These are phyloP conservation scores for Colletes latitarsis DNA, from an alignment of 1,140 invertebrate genomes.

Conservation along the genomic window DNA sequence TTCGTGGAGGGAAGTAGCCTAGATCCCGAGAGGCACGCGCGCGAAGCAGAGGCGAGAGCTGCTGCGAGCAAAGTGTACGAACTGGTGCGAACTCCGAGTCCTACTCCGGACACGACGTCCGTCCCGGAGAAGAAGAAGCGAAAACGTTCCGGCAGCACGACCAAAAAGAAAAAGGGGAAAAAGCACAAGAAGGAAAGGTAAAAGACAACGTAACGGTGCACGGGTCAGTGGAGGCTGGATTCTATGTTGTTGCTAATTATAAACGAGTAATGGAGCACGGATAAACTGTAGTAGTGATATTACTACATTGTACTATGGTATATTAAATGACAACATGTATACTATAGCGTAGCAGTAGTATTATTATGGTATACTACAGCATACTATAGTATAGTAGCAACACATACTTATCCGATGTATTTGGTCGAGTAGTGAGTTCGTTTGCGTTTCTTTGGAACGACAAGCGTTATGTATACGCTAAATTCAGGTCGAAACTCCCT, in stretches of 20 bases:
- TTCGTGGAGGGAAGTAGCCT: constrained; percentile 97
- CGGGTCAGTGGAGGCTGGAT: constrained; percentile 73
- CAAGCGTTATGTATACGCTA: too few species aligned
- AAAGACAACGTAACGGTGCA: constrained; percentile 63
- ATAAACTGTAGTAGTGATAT: constrained; percentile 5
- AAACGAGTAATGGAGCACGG: background rate
- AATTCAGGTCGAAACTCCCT: too few species aligned
- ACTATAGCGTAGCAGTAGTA: constrained; percentile 32
- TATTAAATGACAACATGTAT: constrained; percentile 21
- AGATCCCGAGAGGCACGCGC: constrained; percentile 91
- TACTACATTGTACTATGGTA: constrained; percentile 27
- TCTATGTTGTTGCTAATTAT: constrained; percentile 36
- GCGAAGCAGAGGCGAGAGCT: constrained; percentile 87
- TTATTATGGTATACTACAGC: background rate
- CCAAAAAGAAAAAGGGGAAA: constrained; percentile 77
- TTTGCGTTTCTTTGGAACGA: too few species aligned
- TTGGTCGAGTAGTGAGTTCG: too few species aligned
- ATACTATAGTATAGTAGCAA: constrained; percentile 22
- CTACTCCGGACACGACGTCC: constrained; percentile 55
- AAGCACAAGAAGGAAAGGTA: constrained; percentile 79
- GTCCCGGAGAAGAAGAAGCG: constrained; percentile 73
- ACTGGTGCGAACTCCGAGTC: constrained; percentile 74
- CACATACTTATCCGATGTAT: background rate
- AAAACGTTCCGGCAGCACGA: constrained; percentile 70
- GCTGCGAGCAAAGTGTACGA: constrained; percentile 83